Base-by-base conservation (phyloP, 2,888 invertebrate genomes). In the Ectropis crepuscularia region DNA sequence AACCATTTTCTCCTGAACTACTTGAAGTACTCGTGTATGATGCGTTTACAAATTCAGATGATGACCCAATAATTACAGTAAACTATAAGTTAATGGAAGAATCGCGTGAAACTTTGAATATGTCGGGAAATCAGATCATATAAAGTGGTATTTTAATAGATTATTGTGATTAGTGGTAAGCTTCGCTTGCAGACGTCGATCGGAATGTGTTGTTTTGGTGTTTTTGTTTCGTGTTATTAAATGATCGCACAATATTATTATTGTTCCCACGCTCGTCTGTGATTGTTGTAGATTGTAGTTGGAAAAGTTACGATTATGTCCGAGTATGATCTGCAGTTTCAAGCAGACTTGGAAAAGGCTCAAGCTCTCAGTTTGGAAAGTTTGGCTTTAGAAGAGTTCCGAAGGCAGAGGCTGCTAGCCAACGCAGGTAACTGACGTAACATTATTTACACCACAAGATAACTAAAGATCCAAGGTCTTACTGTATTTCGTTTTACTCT, bases 321-420 rank as follows among this genome's bases (percentile, higher is more conserved):
- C 58, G 96, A 97, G 82, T 96, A 95, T 90, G 97, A 97, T 79
- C 95, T 95, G 78, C 96, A 97, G 87, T 97, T 96, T 82, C 95
- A 97, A 93, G 96, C 96, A 69, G 97, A 98, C 82, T 90, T 98
- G 84, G 97, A 98, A 87, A 95, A 96, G 85, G 98, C 98, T 1
- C 97, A 96, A 83, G 97, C 97, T 57, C 91, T 98, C 53, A 98
- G 97, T 89, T 92, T 98, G 80, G 97, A 98, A 91, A 97, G 96
- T 79, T 93, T 97, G 73, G 97, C 97, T 46, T 90, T 97, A 72
- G 97, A 97, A 80, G 96, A 97, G 82, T 97, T 96, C 85, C 94
- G 95, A 74, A 94, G 96, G 69, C 95, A 95, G 86, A 96, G 95
- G 85, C 92, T 94, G 70, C 90, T 94, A 67, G 81, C 85, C 67